Base-by-base conservation (phyloP, 2,113 vertebrate genomes). In the Takifugu bimaculatus region DNA sequence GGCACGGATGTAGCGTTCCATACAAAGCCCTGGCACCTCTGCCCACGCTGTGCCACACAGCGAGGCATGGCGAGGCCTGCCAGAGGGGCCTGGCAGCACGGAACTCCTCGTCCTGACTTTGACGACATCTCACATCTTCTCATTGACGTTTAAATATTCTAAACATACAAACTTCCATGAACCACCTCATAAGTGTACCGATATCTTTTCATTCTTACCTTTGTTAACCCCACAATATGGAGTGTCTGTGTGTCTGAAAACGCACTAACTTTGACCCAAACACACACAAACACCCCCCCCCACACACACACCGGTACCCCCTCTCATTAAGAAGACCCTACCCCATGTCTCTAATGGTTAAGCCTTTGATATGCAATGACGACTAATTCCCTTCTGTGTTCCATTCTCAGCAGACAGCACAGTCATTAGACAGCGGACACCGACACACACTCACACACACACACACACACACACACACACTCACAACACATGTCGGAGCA, bases 351-450 rank as follows among this genome's bases (percentile, higher is more conserved):
- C 82, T 70, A 76, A 88, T 75, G 79, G 72, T 66, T 80, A 27
- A 79, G 60, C 79, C 87, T 91, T 91, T 91, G 89, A 92, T 91
- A 90, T 90, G 87, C 87, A 91, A 90, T 85, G 78, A 87, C 35
- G 80, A 82, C 87, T 88, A 88, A 89, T 90, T 89, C 88, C 89
- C 88, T 78, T 73, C 75, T 84, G 88, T 84, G 81, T 82, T 82
- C 68, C 56, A 43, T 65, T 88, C 87, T 88, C 82, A 42, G 75
- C 76, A 82, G 87, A 84, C 82, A 76, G 70, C 68, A 2, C 63
- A 65, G 78, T 86, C 83, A 85, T 87, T 83, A 88, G 79, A 72
- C 72, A 58, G 25, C 2, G 56, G 65, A 76, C 82, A 80, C 7
- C 50, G 51, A 77, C 73, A 62, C 78, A 64, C 27, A 15, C 15